Base-by-base conservation (phyloP, 2,888 invertebrate genomes). In the Cephus pygmeus region DNA sequence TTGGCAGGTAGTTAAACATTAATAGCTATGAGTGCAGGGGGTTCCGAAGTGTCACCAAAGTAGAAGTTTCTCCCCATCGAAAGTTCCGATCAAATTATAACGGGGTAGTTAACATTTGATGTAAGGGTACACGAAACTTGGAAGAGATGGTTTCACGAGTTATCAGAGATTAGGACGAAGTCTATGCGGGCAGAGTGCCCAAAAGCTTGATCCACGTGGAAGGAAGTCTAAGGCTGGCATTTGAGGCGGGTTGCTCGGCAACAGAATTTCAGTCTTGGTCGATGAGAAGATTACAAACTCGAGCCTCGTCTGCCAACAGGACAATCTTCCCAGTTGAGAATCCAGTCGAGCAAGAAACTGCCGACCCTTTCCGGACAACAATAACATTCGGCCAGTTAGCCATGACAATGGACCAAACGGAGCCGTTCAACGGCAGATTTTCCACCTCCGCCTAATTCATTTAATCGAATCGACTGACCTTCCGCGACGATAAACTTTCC, bases 201-300 rank as follows among this genome's bases (percentile, higher is more conserved):
- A 77, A 80, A 80, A 81, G 79, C 75, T 78, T 74, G 73, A 75
- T 73, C 68, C 35, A 56, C 75, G 69, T 23, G 33, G 30, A 34
- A 33, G 76, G 31, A 74, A 33, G 71, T 36, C 77, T 77, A 76
- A 76, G 79, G 69, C 69, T 69, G 69, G 73, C 74, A 77, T 69
- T 71, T 73, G 74, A 79, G 76, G 80, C 80, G 80, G 71, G 71
- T 79, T 80, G 77, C 73, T 34, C 12, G 71, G 71, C 80, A 79
- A 76, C 73, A 75, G 80, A 81, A 78, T 81, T 79, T 79, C 73
- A 40, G 77, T 34, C 77, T 79, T 73, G 79, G 80, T 80, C 83
- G 79, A 83, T 83, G 78, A 76, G 77, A 74, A 85, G 83, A 71
- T 84, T 84, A 81, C 80, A 81, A 84, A 83, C 81, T 83, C 78